Evolutionary conservation across 2,113 vertebrate genomes (phyloP).

Genomic region (Myrmecophaga tridactyla): DNA sequence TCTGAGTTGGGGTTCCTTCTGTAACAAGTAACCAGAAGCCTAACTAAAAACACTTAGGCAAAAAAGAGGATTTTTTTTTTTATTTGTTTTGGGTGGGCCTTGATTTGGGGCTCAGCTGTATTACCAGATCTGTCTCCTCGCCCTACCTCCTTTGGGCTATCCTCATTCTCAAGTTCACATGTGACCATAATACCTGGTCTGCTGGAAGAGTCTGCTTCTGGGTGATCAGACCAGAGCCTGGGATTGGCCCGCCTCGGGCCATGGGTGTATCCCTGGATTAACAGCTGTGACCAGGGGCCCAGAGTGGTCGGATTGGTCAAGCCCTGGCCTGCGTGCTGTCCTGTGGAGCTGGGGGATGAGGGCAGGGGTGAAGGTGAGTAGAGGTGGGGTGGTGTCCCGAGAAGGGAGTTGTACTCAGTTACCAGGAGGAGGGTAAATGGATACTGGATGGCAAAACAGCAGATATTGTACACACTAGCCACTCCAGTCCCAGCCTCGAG

Average conservation of each 20-base stretch:
- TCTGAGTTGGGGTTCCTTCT: background rate
- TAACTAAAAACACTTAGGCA: background rate
- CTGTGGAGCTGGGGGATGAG: background rate
- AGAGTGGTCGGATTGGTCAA: rapidly evolving
- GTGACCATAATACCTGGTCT: too few relatives aligned
- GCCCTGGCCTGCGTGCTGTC: background rate
- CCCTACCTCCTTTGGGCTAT: background rate
- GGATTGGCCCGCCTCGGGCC: background rate
- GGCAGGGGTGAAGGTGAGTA: too few relatives aligned
- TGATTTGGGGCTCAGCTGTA: background rate
- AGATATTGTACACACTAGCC: rapidly evolving
- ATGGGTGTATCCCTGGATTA: background rate
- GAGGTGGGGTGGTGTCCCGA: background rate
- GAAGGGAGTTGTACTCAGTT: background rate
- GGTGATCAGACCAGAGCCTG: background rate
- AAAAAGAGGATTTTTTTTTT: background rate
- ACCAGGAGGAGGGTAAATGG: rapidly evolving
- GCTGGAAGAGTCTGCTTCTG: background rate
- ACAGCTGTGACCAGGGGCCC: rapidly evolving
- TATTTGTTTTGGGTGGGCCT: background rate
- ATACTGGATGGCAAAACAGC: background rate
- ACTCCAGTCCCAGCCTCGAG: background rate
- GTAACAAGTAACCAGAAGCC: background rate
- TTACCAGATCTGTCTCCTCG: background rate
- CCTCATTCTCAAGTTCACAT: background rate